Evolutionary conservation across 1,140 invertebrate genomes (phyloP).

Genomic region (Euura saliciscinereae): DNA sequence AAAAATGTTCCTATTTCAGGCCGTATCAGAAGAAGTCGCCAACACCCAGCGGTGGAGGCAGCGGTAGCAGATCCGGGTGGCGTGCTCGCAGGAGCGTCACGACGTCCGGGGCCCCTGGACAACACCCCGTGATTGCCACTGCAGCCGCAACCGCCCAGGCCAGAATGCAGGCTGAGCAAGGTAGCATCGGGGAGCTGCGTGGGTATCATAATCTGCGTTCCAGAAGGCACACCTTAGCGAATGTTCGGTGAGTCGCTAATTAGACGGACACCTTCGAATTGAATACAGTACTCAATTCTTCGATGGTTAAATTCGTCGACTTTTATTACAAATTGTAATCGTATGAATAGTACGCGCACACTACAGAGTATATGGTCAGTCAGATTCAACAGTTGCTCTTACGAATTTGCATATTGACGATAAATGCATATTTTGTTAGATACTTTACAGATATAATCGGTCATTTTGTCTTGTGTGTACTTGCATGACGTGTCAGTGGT

Average conservation of each 20-base stretch:
- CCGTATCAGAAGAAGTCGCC: slow-evolving; percentile 58
- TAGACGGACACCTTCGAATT: no score
- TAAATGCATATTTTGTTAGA: no score
- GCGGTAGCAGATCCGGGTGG: slow-evolving; percentile 52
- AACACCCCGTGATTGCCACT: slow-evolving; percentile 55
- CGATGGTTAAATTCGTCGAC: not conserved
- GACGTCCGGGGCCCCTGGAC: slow-evolving; percentile 47
- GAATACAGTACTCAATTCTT: no score
- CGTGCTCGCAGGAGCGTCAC: slow-evolving; percentile 58
- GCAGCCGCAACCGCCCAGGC: slow-evolving; percentile 55
- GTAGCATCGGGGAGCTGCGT: slow-evolving; percentile 83
- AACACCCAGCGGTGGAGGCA: slow-evolving; percentile 50
- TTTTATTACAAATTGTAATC: not conserved
- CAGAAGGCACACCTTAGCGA: slow-evolving; percentile 82
- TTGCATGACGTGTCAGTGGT: no score
- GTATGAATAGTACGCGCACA: not conserved
- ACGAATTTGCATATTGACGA: no score
- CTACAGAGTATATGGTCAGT: slow-evolving; percentile 7
- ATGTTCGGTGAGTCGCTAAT: slow-evolving; percentile 77
- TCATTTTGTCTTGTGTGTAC: no score
- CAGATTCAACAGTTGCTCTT: not conserved
- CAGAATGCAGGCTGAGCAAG: slow-evolving; percentile 88
- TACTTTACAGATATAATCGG: no score
- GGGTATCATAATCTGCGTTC: slow-evolving; percentile 86
- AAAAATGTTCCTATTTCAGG: slow-evolving; percentile 29